Percentiles rank a stretch among this genome's conserved stretches.
phyloP scores from a whole-genome alignment of 2,113 vertebrate genomes.

The Neotoma lepida region DNA sequence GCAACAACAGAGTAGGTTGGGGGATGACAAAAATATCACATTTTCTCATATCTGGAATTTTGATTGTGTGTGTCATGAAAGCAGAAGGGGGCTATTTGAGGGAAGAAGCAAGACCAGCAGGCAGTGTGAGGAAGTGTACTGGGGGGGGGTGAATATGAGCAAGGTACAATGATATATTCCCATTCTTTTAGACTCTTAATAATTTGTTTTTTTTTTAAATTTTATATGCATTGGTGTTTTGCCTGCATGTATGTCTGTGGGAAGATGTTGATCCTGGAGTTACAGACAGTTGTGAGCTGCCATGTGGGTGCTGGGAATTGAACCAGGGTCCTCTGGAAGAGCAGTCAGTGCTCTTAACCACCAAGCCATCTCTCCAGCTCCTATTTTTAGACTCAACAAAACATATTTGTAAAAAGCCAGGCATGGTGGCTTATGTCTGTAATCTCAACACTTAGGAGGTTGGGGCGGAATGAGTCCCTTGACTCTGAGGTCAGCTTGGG shows the following conservation, averaged over 20 bases:
- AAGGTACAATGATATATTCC: background rate
- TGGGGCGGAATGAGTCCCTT: no score
- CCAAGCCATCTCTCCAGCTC: no score
- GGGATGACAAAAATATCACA: background rate
- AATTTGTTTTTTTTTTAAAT: no score
- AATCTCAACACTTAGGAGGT: background rate
- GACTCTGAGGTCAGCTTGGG: background rate
- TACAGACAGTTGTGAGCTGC: no score
- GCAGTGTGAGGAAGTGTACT: background rate
- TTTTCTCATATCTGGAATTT: background rate
- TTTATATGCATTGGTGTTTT: no score
- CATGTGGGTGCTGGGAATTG: no score
- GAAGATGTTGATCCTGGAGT: no score
- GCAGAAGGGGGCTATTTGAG: background rate
- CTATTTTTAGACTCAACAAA: background rate
- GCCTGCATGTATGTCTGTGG: no score
- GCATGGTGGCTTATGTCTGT: background rate
- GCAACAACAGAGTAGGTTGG: background rate
- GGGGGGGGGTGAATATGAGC: background rate
- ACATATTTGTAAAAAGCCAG: background rate
- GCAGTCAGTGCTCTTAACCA: no score
- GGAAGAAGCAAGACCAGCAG: background rate
- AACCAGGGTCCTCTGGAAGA: no score
- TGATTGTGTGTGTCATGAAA: background rate
- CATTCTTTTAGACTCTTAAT: background rate